Evolutionary conservation across 2,888 invertebrate species (phyloP), one percentile per base, ranked within the genome.

Genomic region (Dasysyrphus tricinctus): DNA sequence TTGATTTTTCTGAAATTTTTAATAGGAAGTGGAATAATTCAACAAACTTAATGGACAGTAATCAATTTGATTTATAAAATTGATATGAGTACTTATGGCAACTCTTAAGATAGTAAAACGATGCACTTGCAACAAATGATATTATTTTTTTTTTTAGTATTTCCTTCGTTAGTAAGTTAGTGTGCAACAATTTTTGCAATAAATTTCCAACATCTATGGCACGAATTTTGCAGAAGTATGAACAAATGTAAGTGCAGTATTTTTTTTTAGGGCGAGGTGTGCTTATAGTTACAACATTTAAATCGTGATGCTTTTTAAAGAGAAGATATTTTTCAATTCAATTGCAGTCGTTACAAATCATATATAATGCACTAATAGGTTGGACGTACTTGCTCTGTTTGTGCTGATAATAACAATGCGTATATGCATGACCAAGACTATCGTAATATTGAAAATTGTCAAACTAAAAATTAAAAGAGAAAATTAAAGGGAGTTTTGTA

Each of bases 171-270:
- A 67, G 79, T 79, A 79, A 59, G 65, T 11, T 54, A 72, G 72
- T 82, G 47, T 79, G 75, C 78, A 78, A 69, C 29, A 78, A 75
- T 86, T 51, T 67, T 82, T 86, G 86, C 74, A 86, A 86, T 79
- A 79, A 82, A 70, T 75, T 63, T 24, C 24, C 78, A 75, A 74
- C 70, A 57, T 70, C 70, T 78, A 70, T 78, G 73, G 73, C 70
- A 81, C 39, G 63, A 63, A 75, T 59, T 54, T n/a, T 42, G 63
- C 49, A 73, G 16, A 61, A 67, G 34, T 16, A 49, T 16, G 14
- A 61, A 42, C 51, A 47, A 11, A 56, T 59, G 12, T 51, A 34
- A 39, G 12, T 39, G 0, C 7, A 7, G 19, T 61, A 1, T 34
- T 34, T 42, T 24, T 65, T 32, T 76, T 73, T 85, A 74, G 80